Percentiles rank a stretch among this genome's conserved stretches.
phyloP scores from a whole-genome alignment of 2,797 vertebrate genomes.

The Alcedo quadribrachys region DNA sequence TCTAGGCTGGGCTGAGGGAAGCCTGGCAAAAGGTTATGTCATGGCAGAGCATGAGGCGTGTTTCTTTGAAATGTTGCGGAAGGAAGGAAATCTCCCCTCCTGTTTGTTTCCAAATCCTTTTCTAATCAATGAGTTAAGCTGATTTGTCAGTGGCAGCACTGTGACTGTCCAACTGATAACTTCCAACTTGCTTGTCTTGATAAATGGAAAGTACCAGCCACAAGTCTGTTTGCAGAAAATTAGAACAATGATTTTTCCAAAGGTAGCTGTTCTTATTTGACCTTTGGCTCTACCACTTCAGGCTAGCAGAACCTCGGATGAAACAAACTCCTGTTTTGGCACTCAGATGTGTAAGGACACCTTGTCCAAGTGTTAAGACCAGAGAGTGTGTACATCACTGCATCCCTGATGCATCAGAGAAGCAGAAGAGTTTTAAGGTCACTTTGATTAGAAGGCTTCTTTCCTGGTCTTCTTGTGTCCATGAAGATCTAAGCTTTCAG shows the following conservation, averaged over 20 bases:
- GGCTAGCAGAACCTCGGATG: neutral
- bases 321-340: neutral
- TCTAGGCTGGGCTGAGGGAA: neutral
- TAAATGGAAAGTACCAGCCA: neutral
- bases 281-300: neutral
- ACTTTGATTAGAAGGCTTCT: neutral
- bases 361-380: neutral
- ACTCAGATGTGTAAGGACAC: neutral
- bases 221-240: neutral
- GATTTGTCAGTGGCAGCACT: neutral
- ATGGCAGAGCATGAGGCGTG: accelerated
- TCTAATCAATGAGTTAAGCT: neutral
- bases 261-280: neutral
- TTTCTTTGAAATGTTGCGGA: neutral
- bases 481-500: neutral
- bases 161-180: neutral
- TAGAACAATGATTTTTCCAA: neutral
- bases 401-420: neutral
- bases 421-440: neutral
- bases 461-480: neutral
- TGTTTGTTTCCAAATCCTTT: neutral
- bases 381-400: accelerated
- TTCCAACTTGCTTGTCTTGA: neutral
- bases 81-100: neutral
- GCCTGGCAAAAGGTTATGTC: neutral